These are phyloP conservation scores for Gymnoscopelus braueri DNA, from an alignment of 2,797 vertebrate species.

Conservation along the genomic window DNA sequence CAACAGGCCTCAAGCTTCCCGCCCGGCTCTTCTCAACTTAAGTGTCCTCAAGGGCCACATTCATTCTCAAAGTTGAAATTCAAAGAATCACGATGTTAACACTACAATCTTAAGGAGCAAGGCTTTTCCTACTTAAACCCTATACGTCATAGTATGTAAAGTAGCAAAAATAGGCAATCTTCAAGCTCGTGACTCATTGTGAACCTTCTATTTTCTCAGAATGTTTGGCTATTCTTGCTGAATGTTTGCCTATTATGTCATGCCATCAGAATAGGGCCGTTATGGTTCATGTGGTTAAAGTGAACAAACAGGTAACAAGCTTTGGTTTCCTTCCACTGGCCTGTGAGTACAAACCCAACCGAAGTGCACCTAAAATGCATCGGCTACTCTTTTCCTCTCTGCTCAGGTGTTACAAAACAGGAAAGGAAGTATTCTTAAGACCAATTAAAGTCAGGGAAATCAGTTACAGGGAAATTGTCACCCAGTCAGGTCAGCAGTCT, in stretches of 20 bases:
- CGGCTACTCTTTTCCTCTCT: neutral
- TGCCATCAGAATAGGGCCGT: too few relatives aligned
- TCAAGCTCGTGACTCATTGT: too few relatives aligned
- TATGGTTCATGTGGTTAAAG: slow-evolving; percentile 33
- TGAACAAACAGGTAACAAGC: slow-evolving; percentile 24
- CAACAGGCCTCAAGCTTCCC: slow-evolving; percentile 20
- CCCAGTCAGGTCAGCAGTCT: slow-evolving; percentile 28
- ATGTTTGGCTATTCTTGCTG: too few relatives aligned
- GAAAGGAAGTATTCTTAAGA: slow-evolving; percentile 44
- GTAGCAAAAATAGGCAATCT: too few relatives aligned
- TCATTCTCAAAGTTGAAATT: slow-evolving; percentile 48
- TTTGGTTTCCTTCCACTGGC: slow-evolving; percentile 30
- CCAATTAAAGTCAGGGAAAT: slow-evolving; percentile 51
- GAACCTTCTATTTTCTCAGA: too few relatives aligned
- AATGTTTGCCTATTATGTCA: too few relatives aligned
- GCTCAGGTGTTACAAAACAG: slow-evolving; percentile 47
- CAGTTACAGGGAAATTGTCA: slow-evolving; percentile 46
- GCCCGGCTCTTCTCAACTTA: slow-evolving; percentile 8
- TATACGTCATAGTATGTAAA: too few relatives aligned
- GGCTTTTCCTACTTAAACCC: too few relatives aligned
- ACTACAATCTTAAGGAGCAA: slow-evolving; percentile 21
- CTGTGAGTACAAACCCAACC: slow-evolving; percentile 1
- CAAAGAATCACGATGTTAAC: slow-evolving; percentile 44
- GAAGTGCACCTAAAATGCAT: neutral
- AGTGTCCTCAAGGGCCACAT: slow-evolving; percentile 25